Conservation (phyloP, 2,888 invertebrate species). For the Gymnosoma rotundatum region DNA sequence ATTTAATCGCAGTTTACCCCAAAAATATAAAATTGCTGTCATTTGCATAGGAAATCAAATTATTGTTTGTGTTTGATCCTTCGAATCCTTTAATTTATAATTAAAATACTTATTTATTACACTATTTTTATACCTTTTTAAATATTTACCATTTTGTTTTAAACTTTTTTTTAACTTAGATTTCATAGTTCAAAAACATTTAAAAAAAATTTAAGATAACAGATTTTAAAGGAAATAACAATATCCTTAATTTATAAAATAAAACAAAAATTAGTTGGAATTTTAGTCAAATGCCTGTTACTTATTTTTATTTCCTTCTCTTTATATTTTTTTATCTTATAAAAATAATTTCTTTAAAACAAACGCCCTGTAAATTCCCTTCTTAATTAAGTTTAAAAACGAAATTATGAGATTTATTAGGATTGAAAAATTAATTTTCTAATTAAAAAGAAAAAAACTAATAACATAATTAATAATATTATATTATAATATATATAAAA, state of each 20-base stretch:
- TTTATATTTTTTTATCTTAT: conserved; percentile 17
- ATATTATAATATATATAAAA: conserved; percentile 10
- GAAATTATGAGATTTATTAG: conserved; percentile 4
- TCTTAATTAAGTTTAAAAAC: conserved; percentile 42
- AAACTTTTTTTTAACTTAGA: conserved; percentile 41
- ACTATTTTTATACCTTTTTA: conserved; percentile 76
- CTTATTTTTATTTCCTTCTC: conserved; percentile 43
- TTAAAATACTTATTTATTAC: conserved; percentile 78
- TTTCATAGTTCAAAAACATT: conserved; percentile 55
- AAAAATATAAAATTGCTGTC: not conserved
- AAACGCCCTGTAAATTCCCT: conserved; percentile 42
- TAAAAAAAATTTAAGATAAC: not conserved
- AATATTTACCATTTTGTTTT: conserved; percentile 28
- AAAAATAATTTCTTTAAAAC: conserved; percentile 3
- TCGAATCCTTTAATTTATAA: conserved; percentile 74
- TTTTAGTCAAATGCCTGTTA: conserved; percentile 62
- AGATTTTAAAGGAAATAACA: conserved; percentile 11
- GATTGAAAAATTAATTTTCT: conserved; percentile 13
- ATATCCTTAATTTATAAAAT: not conserved
- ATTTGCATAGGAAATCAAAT: not conserved
- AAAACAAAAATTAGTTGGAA: conserved; percentile 48
- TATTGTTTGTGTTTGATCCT: conserved; percentile 11
- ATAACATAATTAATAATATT: no score
- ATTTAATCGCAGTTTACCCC: no score
- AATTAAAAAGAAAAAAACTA: conserved; percentile 9